Conservation (phyloP, 2,113 vertebrate genomes). For the Oreocharis arfaki region DNA sequence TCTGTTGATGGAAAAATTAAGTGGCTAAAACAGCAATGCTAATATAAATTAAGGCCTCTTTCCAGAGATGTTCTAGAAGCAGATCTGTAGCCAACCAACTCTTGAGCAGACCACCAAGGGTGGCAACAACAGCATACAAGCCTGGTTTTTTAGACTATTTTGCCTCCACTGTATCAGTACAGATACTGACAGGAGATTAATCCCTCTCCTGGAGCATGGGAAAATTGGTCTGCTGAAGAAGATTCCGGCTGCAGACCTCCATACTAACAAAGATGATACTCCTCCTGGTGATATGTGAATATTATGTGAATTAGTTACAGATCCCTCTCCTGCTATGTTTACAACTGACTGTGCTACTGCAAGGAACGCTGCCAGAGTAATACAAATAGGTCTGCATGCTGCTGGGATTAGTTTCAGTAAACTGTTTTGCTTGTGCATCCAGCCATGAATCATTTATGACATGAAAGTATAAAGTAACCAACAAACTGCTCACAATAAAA, state of each 20-base stretch:
- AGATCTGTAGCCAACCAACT: not conserved
- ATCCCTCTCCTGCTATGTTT: not conserved
- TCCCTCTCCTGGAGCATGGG: not conserved
- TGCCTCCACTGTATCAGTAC: not conserved
- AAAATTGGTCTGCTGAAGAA: not conserved
- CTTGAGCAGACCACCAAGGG: not conserved
- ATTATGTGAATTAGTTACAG: not conserved
- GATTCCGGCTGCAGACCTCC: not conserved
- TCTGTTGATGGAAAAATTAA: not conserved
- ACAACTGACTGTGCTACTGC: not conserved
- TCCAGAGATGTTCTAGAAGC: not conserved
- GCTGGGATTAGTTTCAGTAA: constrained; percentile 3
- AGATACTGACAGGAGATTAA: not conserved
- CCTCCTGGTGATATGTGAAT: not conserved
- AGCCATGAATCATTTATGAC: not conserved
- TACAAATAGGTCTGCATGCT: not conserved
- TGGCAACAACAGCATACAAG: not conserved
- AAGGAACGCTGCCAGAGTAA: not conserved
- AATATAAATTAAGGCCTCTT: not conserved
- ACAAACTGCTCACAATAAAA: not conserved
- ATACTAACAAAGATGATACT: not conserved
- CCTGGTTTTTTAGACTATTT: not conserved
- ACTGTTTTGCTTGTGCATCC: not conserved
- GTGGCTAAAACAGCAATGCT: not conserved
- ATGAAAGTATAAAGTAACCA: not conserved